Percentiles rank a stretch among this genome's conserved stretches.
Evolutionary conservation across 2,797 vertebrate genomes (phyloP).

Genomic region (Ctenochaetus hawaiiensis): DNA sequence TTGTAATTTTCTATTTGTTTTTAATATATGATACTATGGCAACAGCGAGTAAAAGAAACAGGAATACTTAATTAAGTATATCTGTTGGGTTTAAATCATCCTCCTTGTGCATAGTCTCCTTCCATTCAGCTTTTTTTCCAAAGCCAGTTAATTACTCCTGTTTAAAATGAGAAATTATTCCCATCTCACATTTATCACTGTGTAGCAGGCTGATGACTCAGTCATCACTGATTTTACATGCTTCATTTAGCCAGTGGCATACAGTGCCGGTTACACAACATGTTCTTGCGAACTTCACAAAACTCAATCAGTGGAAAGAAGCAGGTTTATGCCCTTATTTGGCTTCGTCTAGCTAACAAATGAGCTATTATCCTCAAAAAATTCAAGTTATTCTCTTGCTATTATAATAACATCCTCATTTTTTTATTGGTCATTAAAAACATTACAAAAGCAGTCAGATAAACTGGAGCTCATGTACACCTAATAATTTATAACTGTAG

Average conservation of each 20-base stretch:
- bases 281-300: constrained; percentile 39
- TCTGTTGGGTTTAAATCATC: constrained; percentile 11
- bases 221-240: constrained; percentile 55
- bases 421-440: constrained; percentile 13
- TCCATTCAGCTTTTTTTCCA: constrained; percentile 26
- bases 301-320: constrained; percentile 20
- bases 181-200: constrained; percentile 55
- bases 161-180: constrained; percentile 58
- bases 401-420: neutral
- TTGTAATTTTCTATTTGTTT: neutral
- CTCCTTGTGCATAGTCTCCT: neutral
- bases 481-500: constrained; percentile 25
- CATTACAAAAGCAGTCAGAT: neutral
- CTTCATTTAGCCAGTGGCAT: constrained; percentile 56
- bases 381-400: constrained; percentile 1
- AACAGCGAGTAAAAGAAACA: neutral
- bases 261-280: constrained; percentile 43
- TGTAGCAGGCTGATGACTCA: constrained; percentile 59
- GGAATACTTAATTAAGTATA: constrained; percentile 10
- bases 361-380: constrained; percentile 34
- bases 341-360: constrained; percentile 15
- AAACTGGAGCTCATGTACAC: constrained; percentile 19
- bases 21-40: neutral
- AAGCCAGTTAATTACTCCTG: constrained; percentile 44
- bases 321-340: constrained; percentile 45